These are phyloP conservation scores for Ditula angustiorana DNA, from an alignment of 2,888 invertebrate species.

Conservation along the genomic window DNA sequence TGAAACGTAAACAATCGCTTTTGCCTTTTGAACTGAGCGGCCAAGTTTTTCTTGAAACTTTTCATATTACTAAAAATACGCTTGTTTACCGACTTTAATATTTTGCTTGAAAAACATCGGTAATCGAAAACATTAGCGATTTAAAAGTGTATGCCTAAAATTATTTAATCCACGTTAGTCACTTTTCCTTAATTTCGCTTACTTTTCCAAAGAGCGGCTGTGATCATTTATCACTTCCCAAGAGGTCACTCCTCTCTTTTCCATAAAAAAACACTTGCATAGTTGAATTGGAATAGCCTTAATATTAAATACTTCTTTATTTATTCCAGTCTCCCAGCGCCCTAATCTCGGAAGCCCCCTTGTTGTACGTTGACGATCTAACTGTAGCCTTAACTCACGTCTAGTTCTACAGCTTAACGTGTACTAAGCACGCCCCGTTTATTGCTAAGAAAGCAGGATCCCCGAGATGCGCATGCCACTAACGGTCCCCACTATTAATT, in stretches of 20 bases:
- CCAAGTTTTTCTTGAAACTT: constrained; percentile 18
- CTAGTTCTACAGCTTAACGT: neutral
- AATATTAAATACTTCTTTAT: neutral
- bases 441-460: constrained; percentile 22
- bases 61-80: constrained; percentile 18
- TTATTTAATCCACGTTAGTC: too few species aligned
- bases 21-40: constrained; percentile 14
- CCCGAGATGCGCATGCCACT: constrained; percentile 46
- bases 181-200: too few species aligned
- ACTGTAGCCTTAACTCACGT: neutral
- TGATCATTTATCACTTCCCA: too few species aligned
- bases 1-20: constrained; percentile 22
- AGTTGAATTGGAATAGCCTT: neutral
- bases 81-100: neutral
- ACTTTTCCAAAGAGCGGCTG: too few species aligned
- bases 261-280: too few species aligned
- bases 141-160: neutral
- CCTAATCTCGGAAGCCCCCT: too few species aligned
- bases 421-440: neutral
- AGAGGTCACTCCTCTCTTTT: too few species aligned
- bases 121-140: neutral
- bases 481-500: constrained; percentile 57
- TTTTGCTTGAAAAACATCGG: neutral
- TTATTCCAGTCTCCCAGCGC: neutral
- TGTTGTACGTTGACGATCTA: neutral